A percentile compares a stretch with the other conserved stretches of the same genome.
phyloP scores from a whole-genome alignment of 1,140 invertebrate genomes.

The Harlomillsia oculata region DNA sequence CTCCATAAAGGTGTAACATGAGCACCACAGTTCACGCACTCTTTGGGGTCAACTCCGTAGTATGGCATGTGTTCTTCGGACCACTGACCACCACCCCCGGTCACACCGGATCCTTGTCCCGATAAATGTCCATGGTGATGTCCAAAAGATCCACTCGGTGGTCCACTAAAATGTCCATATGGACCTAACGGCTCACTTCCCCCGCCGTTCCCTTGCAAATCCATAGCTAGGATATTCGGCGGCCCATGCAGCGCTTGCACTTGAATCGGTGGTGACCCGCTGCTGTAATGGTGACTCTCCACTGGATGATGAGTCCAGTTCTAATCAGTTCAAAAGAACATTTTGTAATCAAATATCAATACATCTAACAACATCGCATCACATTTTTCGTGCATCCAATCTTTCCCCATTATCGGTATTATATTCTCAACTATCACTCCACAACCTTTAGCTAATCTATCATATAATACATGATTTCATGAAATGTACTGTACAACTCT shows the following conservation, averaged over 20 bases:
- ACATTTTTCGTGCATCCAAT: not conserved
- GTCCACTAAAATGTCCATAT: constrained; percentile 1
- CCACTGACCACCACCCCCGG: not conserved
- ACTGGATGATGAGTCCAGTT: constrained; percentile 12
- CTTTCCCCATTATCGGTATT: too few relatives aligned
- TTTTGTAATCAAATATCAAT: too few relatives aligned
- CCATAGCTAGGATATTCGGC: constrained; percentile 3
- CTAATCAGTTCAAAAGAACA: constrained; percentile 5
- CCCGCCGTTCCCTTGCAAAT: not conserved
- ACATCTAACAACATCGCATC: not conserved
- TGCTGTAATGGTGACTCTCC: constrained; percentile 14
- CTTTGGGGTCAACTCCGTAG: constrained; percentile 39
- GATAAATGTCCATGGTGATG: not conserved
- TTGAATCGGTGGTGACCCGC: not conserved
- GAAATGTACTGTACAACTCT: too few relatives aligned
- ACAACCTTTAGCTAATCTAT: too few relatives aligned
- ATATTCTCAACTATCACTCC: too few relatives aligned
- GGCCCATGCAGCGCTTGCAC: not conserved
- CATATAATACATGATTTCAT: too few relatives aligned
- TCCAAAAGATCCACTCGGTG: constrained; percentile 3
- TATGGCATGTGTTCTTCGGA: constrained; percentile 12
- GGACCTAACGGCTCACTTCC: not conserved
- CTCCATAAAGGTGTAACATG: constrained; percentile 18
- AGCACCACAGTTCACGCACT: constrained; percentile 96
- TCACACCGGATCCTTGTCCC: not conserved